Evolutionary conservation across 2,113 vertebrate species (phyloP).

Genomic region (Paramormyrops kingsleyae): DNA sequence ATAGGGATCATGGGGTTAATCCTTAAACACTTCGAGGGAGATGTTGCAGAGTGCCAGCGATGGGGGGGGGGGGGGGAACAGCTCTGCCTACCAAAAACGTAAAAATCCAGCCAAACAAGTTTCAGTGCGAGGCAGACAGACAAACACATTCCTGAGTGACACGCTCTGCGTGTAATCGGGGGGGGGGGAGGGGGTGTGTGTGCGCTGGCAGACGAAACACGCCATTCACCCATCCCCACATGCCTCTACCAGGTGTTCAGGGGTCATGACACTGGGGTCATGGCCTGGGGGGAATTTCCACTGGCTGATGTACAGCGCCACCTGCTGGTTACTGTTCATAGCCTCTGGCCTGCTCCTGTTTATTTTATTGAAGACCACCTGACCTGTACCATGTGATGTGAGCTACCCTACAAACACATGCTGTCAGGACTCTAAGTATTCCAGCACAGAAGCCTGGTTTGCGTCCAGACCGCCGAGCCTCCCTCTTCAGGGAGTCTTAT

Average conservation of each 20-base stretch:
- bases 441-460: neutral
- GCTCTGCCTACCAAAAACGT: neutral
- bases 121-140: neutral
- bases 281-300: neutral
- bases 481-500: neutral
- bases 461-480: neutral
- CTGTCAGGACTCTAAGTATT: neutral
- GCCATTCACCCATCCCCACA: neutral
- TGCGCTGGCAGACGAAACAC: neutral
- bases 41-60: neutral
- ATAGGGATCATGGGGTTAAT: neutral
- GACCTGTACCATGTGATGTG: neutral
- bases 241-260: neutral
- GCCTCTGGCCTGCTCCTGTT: neutral
- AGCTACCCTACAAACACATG: neutral
- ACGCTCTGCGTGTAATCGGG: neutral
- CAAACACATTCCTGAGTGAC: neutral
- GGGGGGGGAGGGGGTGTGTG: neutral
- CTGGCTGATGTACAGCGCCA: neutral
- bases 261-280: neutral
- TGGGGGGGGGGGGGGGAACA: neutral
- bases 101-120: neutral
- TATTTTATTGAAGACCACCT: neutral
- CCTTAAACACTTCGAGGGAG: neutral
- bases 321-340: neutral